Evolutionary conservation across 2,797 vertebrate genomes (phyloP), one percentile per base, ranked within the genome.

Genomic region (Enteromius afrohamiltoni): DNA sequence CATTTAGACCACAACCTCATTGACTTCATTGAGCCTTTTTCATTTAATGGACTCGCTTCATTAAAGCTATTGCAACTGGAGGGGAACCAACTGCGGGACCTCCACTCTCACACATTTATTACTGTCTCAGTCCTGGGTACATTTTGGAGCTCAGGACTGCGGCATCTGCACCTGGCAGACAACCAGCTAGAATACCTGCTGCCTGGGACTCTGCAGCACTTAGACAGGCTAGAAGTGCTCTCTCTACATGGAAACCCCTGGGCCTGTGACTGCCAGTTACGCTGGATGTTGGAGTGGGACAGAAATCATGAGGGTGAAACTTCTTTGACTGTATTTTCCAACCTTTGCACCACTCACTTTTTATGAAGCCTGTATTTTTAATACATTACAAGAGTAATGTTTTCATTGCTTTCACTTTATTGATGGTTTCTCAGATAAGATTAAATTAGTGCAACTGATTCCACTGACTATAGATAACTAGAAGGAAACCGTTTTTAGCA

Each of bases 1-100:
- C 93, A 96, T 82, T 88, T 96, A 87, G 95, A 96, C 88, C 95
- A 95, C 90, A 96, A 96, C 89, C 88, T 92, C 14, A 94, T 96
- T 47, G 75, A 90, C 71, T 94, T 95, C 80, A 94, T 96, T 53
- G 94, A 96, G 85, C 95, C 95, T 0, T 94, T 95, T 88, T 91
- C 94, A 53, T 96, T 96, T 86, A 91, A 90, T 19, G 93, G 95
- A 70, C 88, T 96, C 67, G 91, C 89, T 16, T 93, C 94, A n/a
- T 90, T 96, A 19, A 95, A 94, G 82, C 91, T 95, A 5, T 91
- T 96, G 31, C 95, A 96, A 88, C 90, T 96, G 88, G 95, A 96
- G 74, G 93, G 93, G 9, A 96, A 96, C 88, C 88, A 89, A 84
- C 91, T 96, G 55, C 91, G 90, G 86, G 94, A 96, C 45, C 87